Base-by-base conservation (phyloP, 2,113 vertebrate genomes). In the Rissa tridactyla region DNA sequence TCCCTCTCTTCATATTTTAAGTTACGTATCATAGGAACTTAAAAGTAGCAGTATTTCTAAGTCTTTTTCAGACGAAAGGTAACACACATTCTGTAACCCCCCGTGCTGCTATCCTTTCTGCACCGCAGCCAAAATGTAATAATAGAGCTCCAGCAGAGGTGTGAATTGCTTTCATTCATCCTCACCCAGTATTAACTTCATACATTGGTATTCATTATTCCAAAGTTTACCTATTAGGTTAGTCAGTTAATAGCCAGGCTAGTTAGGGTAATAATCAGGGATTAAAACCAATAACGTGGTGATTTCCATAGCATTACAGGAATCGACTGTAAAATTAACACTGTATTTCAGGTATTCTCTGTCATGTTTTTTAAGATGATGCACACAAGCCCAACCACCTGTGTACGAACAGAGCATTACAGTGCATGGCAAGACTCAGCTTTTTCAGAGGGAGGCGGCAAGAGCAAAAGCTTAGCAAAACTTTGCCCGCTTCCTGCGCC, bases 131-230 rank as follows among this genome's bases (percentile, higher is more conserved):
- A 96, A 94, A 96, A 88, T 70, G 93, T 89, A 97, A 65, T 92
- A 88, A 96, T 26, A 94, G 88, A 94, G 87, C 83, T 73, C 92
- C 79, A 95, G 94, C 96, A 96, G 97, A 98, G 97, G 94, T 97
- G 97, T 86, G 95, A 98, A 98, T 97, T 98, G 94, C 96, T 96
- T 89, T 94, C 94, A 96, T 94, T 96, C 96, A 92, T 93, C 95
- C 97, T 96, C 97, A 93, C 88, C 51, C 40, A 95, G 90, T 76
- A 96, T 93, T 96, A 98, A 96, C 94, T 95, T 96, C 97, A 95
- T 78, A 94, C 89, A n/a, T 79, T 95, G 93, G 91, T 73, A 94
- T 97, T 96, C 94, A 93, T 80, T 90, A 89, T 96, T 97, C 94
- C 95, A 87, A 97, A 95, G 82, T 46, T 71, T 75, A 94, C 91